Percentiles rank a stretch among this genome's conserved stretches.
Evolutionary conservation across 2,888 invertebrate species (phyloP).

Genomic region (Lacanobia oleracea): DNA sequence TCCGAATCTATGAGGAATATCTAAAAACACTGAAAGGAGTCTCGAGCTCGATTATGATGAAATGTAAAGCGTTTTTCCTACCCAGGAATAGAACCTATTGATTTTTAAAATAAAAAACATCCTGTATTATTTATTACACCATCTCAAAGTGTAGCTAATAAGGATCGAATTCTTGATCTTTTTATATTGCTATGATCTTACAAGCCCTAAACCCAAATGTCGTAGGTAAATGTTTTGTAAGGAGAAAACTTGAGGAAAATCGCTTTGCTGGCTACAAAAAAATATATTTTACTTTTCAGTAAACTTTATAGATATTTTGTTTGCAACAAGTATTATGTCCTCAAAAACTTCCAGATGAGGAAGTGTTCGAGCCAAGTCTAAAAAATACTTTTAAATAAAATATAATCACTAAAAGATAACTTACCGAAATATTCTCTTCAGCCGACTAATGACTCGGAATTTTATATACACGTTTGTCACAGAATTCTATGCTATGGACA

Average conservation of each 20-base stretch:
- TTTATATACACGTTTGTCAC: slow-evolving; percentile 83
- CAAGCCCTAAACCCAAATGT: not conserved
- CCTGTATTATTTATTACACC: no score
- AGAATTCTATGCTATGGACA: slow-evolving; percentile 63
- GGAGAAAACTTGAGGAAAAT: slow-evolving; percentile 15
- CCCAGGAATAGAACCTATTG: no score
- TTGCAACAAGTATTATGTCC: not conserved
- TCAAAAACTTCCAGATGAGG: slow-evolving; percentile 5
- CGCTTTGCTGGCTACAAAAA: slow-evolving; percentile 4
- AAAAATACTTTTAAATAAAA: slow-evolving; percentile 31
- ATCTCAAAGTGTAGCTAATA: no score
- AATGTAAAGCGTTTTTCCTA: no score
- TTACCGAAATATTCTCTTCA: slow-evolving; percentile 90
- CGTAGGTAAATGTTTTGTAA: no score
- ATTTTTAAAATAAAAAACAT: no score
- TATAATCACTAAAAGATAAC: slow-evolving; percentile 63
- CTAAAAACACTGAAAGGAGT: no score
- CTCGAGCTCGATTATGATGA: no score
- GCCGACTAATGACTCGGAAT: slow-evolving; percentile 89
- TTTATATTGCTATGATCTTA: not conserved
- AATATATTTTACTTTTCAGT: slow-evolving; percentile 1
- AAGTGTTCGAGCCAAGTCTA: slow-evolving; percentile 30
- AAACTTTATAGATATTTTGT: not conserved
- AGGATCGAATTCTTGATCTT: no score
- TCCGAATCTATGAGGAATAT: no score